Conservation (phyloP, 64 coral and sea anemone species). For the Montipora foliosa region DNA sequence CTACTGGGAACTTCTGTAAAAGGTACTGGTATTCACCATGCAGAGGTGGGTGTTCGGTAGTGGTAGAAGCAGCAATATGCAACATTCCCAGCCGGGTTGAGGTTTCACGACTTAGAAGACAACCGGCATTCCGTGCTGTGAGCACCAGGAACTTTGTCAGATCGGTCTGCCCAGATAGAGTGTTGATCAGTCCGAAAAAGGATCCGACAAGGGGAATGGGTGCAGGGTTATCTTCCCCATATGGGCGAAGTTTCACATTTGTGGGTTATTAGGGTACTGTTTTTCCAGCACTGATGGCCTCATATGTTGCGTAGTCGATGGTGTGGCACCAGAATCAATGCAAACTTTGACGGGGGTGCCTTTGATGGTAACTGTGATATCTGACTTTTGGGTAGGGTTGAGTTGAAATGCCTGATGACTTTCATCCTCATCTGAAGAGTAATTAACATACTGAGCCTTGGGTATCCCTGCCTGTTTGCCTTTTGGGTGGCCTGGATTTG, state of each 20-base stretch:
- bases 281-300: no score
- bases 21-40: conserved; percentile 12
- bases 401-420: no score
- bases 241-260: neutral
- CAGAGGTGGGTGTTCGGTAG: conserved; percentile 14
- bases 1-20: conserved; percentile 33
- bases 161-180: neutral
- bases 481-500: no score
- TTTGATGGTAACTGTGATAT: no score
- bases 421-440: no score
- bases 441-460: no score
- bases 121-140: conserved; percentile 28
- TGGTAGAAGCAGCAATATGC: conserved; percentile 9
- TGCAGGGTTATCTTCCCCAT: conserved; percentile 14
- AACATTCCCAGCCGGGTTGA: conserved; percentile 26
- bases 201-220: conserved; percentile 1
- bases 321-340: no score
- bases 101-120: conserved; percentile 42
- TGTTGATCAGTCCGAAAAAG: conserved; percentile 17
- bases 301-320: no score
- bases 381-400: no score
- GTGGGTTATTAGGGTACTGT: no score
- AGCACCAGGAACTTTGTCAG: conserved; percentile 31
- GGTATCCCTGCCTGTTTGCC: no score
- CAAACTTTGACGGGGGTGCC: no score